Evolutionary conservation across 2,797 vertebrate genomes (phyloP), one percentile per base, ranked within the genome.

Genomic region (Melopsittacus undulatus): DNA sequence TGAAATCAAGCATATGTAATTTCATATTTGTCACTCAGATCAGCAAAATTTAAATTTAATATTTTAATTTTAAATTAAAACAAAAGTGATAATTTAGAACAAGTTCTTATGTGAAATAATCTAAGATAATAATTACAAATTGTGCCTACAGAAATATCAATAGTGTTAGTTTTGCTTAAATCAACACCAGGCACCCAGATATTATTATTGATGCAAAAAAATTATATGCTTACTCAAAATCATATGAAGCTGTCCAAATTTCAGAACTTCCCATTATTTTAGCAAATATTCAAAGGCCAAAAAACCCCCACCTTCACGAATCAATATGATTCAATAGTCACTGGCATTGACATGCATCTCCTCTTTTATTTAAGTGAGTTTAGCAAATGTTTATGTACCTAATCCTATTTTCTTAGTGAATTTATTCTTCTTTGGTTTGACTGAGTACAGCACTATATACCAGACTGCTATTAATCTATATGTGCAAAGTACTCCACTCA

Each of bases 61-160:
- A 43, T 3, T 54, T n/a, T 21, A 32, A 54, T 54, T 54, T 54
- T 54, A 54, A n/a, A 54, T 54, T 21, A n/a, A 72, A 95, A 77
- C 32, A 43, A 22, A 45, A 92, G 67, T 90, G 14, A 88, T 26
- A 87, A 87, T 48, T 82, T 81, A 23, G n/a, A 92, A 77, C 5
- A 95, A 92, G 38, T 54, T 23, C 13, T 46, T 92, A 43, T 12
- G 62, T 30, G 90, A 89, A 95, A 92, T 54, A 88, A 32, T 26
- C 16, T 74, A 52, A 97, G 91, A 54, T 92, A 87, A 84, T 80
- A 94, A 40, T 40, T 38, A 94, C 22, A 80, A 93, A 51, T 79
- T 89, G 49, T 81, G 22, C 43, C 23, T 59, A 38, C 57, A 92
- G 38, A 89, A 79, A 10, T 34, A 73, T 11, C 13, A 4, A 2